Percentiles rank a stretch among this genome's conserved stretches.
phyloP scores from a whole-genome alignment of 2,888 invertebrate genomes.

The Epistrophe grossulariae region DNA sequence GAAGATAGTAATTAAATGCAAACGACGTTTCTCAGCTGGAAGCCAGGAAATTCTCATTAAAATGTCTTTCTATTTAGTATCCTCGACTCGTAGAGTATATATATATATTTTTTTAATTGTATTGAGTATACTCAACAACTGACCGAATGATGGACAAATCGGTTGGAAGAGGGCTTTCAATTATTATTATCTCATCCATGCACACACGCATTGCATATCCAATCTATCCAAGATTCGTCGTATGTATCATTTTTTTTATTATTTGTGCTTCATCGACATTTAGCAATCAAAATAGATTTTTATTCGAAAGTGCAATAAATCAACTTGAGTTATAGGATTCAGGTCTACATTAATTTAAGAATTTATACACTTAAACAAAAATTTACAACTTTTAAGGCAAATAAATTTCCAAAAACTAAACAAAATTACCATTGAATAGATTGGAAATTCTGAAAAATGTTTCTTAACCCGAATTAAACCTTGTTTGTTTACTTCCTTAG shows the following conservation, averaged over 20 bases:
- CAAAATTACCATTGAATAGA: no score
- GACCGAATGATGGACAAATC: constrained; percentile 34
- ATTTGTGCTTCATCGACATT: constrained; percentile 54
- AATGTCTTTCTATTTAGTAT: constrained; percentile 70
- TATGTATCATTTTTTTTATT: constrained; percentile 23
- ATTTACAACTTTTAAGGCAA: not conserved
- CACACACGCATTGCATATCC: constrained; percentile 44
- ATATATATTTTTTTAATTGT: not conserved
- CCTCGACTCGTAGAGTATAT: constrained; percentile 36
- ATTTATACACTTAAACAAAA: constrained; percentile 3
- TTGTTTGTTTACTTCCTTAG: no score
- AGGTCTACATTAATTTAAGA: not conserved
- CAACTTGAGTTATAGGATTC: constrained; percentile 50
- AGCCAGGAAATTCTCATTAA: constrained; percentile 84
- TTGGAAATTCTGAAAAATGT: no score
- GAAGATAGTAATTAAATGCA: constrained; percentile 82
- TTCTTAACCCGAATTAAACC: no score
- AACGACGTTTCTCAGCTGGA: constrained; percentile 83
- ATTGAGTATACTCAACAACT: constrained; percentile 41
- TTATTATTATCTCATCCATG: constrained; percentile 49
- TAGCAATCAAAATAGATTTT: constrained; percentile 74
- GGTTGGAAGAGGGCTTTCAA: constrained; percentile 49
- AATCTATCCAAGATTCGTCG: constrained; percentile 10
- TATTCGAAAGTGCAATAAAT: constrained; percentile 74
- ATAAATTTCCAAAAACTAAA: not conserved